Conservation (phyloP, 35 echinoderm and acorn worm species). For the Eucidaris tribuloides region DNA sequence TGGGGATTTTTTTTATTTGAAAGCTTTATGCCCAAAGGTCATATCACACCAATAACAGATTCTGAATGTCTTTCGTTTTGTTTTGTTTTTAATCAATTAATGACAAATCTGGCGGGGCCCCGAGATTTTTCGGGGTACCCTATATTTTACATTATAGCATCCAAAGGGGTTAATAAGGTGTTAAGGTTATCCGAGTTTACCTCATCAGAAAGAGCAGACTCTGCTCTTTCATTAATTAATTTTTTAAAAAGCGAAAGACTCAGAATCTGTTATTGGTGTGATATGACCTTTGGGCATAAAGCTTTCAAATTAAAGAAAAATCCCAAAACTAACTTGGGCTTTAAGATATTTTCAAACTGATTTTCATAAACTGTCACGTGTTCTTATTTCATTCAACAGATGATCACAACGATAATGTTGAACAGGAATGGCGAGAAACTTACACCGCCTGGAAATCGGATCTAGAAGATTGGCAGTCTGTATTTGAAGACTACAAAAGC, state of each 20-base stretch:
- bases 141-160: no score
- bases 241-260: not conserved
- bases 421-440: not conserved
- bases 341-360: not conserved
- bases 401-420: not conserved
- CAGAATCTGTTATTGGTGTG: not conserved
- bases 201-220: no score
- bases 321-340: not conserved
- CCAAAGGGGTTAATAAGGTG: no score
- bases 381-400: not conserved
- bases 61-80: no score
- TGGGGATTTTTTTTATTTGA: no score
- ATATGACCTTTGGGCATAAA: not conserved
- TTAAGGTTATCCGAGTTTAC: no score
- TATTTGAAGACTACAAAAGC: not conserved
- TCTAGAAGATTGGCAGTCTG: not conserved
- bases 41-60: no score
- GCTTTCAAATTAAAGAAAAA: not conserved
- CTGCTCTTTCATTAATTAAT: not conserved
- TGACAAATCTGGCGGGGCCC: no score
- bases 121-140: no score
- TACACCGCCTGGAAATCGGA: not conserved
- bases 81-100: no score
- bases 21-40: no score
- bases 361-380: not conserved